phyloP scores from a whole-genome alignment of 2,797 vertebrate species.

The Helarctos malayanus region DNA sequence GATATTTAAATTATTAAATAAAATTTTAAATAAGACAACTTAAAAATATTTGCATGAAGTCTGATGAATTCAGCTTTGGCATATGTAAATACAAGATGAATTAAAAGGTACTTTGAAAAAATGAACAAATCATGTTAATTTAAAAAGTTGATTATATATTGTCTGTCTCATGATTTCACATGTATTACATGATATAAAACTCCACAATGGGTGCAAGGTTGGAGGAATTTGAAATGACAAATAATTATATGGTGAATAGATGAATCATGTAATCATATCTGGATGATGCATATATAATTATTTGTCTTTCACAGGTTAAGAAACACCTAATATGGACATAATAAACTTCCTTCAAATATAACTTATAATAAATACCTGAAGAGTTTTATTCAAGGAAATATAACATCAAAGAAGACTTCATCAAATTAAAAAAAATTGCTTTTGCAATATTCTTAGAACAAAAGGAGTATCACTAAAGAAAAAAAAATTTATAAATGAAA shows the following conservation, averaged over 20 bases:
- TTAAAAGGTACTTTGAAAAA: background rate
- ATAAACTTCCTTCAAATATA: background rate
- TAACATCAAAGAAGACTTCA: background rate
- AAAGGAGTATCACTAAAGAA: background rate
- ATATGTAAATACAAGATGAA: background rate
- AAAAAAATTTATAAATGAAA: background rate
- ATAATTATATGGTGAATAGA: background rate
- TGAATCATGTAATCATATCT: background rate
- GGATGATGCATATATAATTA: background rate
- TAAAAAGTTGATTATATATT: background rate
- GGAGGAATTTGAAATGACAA: background rate
- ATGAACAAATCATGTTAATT: background rate
- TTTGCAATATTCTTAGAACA: background rate
- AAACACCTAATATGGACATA: background rate
- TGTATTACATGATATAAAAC: background rate
- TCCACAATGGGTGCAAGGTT: background rate
- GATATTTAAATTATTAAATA: background rate
- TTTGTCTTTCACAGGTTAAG: background rate
- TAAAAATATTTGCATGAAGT: background rate
- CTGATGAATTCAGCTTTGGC: background rate
- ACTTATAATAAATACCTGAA: background rate
- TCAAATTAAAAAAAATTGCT: background rate
- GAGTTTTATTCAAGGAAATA: background rate
- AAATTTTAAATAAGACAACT: background rate
- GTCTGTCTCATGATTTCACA: background rate